Percentiles rank a stretch among this genome's conserved stretches.
Conservation (phyloP, 2,888 invertebrate species). For the Ypsolopha sequella region DNA sequence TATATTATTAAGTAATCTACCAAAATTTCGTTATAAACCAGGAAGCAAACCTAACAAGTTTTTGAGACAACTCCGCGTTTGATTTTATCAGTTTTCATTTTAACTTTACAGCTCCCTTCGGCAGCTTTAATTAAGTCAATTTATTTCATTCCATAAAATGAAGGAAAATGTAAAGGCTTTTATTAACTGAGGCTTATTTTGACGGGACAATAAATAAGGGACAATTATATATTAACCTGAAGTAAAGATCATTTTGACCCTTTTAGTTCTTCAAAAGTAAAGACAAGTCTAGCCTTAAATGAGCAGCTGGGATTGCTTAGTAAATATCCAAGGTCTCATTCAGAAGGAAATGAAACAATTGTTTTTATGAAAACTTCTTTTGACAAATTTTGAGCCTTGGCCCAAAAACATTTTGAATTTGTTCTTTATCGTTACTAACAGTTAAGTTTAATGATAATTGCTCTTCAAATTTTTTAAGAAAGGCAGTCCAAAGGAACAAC, state of each 20-base stretch:
- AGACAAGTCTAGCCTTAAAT: too few relatives aligned
- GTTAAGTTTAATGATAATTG: too few relatives aligned
- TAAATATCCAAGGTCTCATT: too few relatives aligned
- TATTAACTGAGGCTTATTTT: constrained; percentile 7
- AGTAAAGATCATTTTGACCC: not conserved
- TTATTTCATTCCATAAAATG: constrained; percentile 5
- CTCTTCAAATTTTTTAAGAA: too few relatives aligned
- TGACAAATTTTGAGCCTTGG: not conserved
- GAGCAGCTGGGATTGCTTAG: too few relatives aligned
- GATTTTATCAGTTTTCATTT: constrained; percentile 6
- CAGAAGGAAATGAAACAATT: too few relatives aligned
- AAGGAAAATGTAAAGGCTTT: not conserved
- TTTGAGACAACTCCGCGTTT: constrained; percentile 3
- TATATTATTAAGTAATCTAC: too few relatives aligned
- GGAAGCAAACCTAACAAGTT: not conserved
- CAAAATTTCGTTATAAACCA: too few relatives aligned
- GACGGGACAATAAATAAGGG: not conserved
- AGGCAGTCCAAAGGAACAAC: too few relatives aligned
- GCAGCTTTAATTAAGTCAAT: constrained; percentile 8
- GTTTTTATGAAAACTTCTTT: not conserved
- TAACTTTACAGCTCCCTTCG: constrained; percentile 4
- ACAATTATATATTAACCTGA: not conserved
- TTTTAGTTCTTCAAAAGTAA: not conserved
- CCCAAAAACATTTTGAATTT: too few relatives aligned
- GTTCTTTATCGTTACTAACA: too few relatives aligned